A percentile compares a stretch with the other conserved stretches of the same genome.
Conservation (phyloP, 2,113 vertebrate species). For the Todiramphus chloris region DNA sequence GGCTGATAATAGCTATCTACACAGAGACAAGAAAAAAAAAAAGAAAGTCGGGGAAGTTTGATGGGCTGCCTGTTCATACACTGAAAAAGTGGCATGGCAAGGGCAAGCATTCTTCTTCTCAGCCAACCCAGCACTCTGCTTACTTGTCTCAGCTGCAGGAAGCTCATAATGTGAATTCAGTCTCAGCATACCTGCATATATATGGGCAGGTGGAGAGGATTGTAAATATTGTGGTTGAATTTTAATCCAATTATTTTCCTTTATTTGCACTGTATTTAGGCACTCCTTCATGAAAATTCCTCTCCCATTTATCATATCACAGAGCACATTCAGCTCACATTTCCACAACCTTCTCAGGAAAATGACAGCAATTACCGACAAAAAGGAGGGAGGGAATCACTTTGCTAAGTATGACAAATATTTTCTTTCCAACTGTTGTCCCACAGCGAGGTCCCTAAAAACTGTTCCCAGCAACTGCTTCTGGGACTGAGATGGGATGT, state of each 20-base stretch:
- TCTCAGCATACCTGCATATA: background rate
- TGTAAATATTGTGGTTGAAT: background rate
- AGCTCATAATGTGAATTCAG: background rate
- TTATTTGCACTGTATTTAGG: background rate
- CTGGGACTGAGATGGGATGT: background rate
- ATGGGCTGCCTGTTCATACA: background rate
- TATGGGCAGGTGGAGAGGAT: background rate
- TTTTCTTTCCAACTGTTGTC: background rate
- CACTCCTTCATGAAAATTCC: background rate
- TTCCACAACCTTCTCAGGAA: background rate
- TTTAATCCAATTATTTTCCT: background rate
- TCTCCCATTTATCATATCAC: background rate
- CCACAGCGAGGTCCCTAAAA: background rate
- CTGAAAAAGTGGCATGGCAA: background rate
- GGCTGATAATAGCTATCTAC: background rate
- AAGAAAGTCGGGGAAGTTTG: background rate
- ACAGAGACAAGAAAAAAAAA: background rate
- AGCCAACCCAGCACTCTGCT: background rate
- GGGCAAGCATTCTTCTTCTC: background rate
- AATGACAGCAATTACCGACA: background rate
- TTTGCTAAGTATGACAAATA: background rate
- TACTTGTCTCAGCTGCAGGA: background rate
- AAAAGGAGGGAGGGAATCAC: background rate
- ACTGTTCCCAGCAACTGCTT: background rate
- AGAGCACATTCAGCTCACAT: background rate